Evolutionary conservation across 1,140 invertebrate species (phyloP), one percentile per base, ranked within the genome.

Genomic region (Trichonephila clavipes): DNA sequence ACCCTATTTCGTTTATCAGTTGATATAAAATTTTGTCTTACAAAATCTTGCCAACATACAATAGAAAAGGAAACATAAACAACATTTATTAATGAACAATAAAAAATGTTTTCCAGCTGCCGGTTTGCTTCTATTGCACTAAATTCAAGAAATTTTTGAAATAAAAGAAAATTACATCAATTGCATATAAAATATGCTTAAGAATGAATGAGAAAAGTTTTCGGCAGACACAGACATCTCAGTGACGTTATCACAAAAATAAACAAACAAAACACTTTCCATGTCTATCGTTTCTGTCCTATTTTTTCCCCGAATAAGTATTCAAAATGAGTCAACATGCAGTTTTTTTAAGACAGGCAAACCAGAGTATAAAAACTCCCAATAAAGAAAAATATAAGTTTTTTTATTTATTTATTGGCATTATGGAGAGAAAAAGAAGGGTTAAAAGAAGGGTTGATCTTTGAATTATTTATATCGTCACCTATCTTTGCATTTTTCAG

Each of bases 381-480:
- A 66, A 88, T 62, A 64, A 88, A 62, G 4, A 24, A 34, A 16
- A 66, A 88, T 62, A n/a, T 28, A 21, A 24, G 18, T 40, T 44
- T 66, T 88, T 88, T 21, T 64, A 1, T 24, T 40, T n/a, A 24
- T 16, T 34, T 40, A n/a, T 86, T 21, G 51, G 6, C 10, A 40
- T 19, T 14, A 83, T 44, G 24, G 18, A 59, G 2, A 3, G 1
- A 12, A 28, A 58, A 21, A 88, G 40, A 66, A 64, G 21, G 69
- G 4, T 88, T 44, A 66, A 44, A 66, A 28, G 59, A 24, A 44
- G 5, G 12, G 61, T 66, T 62, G 86, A 88, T 64, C 61, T 66
- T 44, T 88, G 86, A 88, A 88, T 88, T 88, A 88, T 88, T 88
- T 88, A 88, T 88, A 64, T 21, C 59, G 86, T 88, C 62, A 64